Conservation (phyloP, 2,113 vertebrate genomes). For the Oncorhynchus mykiss region DNA sequence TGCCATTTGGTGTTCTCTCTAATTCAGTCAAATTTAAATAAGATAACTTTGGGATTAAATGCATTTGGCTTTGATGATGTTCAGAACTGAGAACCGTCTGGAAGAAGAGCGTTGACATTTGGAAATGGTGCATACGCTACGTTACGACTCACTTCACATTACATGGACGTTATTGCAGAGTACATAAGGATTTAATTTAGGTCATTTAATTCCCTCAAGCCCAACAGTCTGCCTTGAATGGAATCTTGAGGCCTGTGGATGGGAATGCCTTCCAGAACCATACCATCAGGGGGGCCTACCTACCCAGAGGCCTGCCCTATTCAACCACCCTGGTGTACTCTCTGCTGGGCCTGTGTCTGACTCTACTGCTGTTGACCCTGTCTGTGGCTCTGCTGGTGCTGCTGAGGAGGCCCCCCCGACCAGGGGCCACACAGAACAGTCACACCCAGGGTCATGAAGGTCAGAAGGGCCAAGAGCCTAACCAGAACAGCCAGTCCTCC, state of each 20-base stretch:
- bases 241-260: slow-evolving; percentile 1
- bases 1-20: too few relatives aligned
- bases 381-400: slow-evolving; percentile 73
- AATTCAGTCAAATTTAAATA: too few relatives aligned
- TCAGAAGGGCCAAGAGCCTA: slow-evolving; percentile 1
- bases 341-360: slow-evolving; percentile 75
- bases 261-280: neutral
- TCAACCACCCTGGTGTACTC: slow-evolving; percentile 55
- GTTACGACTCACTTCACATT: too few relatives aligned
- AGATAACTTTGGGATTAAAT: too few relatives aligned
- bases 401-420: slow-evolving; percentile 50
- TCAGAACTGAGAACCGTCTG: too few relatives aligned
- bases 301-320: slow-evolving; percentile 34
- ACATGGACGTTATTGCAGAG: too few relatives aligned
- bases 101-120: too few relatives aligned
- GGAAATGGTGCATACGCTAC: too few relatives aligned
- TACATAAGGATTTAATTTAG: neutral
- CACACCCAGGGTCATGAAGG: neutral
- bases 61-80: too few relatives aligned
- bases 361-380: slow-evolving; percentile 70
- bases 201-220: neutral
- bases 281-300: neutral
- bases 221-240: neutral
- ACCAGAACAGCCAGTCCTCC: slow-evolving; percentile 31
- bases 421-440: neutral